phyloP scores from a whole-genome alignment of 2,113 vertebrate genomes.

The Gymnarchus niloticus region DNA sequence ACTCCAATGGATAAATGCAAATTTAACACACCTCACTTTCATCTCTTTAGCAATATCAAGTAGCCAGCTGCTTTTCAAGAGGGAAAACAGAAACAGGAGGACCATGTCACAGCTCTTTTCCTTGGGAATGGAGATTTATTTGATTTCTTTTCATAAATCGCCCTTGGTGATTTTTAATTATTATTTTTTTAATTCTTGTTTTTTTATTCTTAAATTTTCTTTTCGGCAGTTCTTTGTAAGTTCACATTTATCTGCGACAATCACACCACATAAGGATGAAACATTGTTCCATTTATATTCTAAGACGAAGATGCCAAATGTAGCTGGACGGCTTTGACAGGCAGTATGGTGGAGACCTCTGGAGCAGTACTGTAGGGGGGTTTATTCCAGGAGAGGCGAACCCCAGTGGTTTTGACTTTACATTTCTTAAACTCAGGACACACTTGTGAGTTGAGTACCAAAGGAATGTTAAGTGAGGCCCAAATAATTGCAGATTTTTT shows the following conservation, averaged over 20 bases:
- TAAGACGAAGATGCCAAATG: too few relatives aligned
- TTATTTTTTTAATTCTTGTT: not conserved
- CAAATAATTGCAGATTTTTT: not conserved
- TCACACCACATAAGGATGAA: too few relatives aligned
- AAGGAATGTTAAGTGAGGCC: not conserved
- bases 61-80: not conserved
- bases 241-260: too few relatives aligned
- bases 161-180: not conserved
- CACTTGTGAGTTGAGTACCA: too few relatives aligned
- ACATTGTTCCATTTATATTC: too few relatives aligned
- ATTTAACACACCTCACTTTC: not conserved
- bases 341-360: too few relatives aligned
- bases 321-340: too few relatives aligned
- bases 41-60: not conserved
- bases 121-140: not conserved
- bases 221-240: too few relatives aligned
- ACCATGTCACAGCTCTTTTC: not conserved
- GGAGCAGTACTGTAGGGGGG: too few relatives aligned
- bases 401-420: not conserved
- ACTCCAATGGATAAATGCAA: too few relatives aligned
- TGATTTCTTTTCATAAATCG: conserved; percentile 1
- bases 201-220: too few relatives aligned
- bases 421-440: not conserved
- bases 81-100: not conserved
- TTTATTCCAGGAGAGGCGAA: too few relatives aligned